Base-by-base conservation (phyloP, 1,140 invertebrate genomes). In the Dendroctonus ponderosae region DNA sequence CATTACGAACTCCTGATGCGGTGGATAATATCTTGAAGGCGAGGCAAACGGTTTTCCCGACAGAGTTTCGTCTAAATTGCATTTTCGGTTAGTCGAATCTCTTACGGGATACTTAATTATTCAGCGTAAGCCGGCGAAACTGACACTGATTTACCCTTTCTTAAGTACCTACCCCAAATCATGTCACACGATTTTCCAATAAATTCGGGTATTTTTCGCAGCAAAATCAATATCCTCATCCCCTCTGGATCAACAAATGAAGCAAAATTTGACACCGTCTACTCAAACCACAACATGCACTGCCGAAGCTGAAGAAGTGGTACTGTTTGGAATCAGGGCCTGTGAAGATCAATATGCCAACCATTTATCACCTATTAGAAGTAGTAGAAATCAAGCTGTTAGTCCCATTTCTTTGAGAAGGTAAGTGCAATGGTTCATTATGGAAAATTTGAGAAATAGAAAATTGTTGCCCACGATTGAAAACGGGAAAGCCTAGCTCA, bases 401-500 rank as follows among this genome's bases (percentile, higher is more conserved):
- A 71, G 70, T 58, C 70, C 70, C 39, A 78, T 0, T 76, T 79
- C 26, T 71, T 75, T 12, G 66, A 78, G 49, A 38, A 61, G 66
- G 63, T 66, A 56, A 43, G 42, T 5, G 26, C 26, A 26, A 26
- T 26, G 26, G 1, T 26, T 26, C 1, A 26, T 26, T 26, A 26
- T 26, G 26, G 1, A 26, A 26, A 26, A 26, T 26, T 26, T 26
- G 3, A 26, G 26, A 2, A 26, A 26, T 26, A 1, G 26, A 26
- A 26, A 26, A 26, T 26, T 2, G 26, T 26, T 3, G 26, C 1
- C 1, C 26, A 26, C 1, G 26, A 26, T 26, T 3, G 1, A 26
- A 26, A 26, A 26, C 1, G 26, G 26, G 1, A 26, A 2, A 2
- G 1, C 3, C 26, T 26, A 2, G 26, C 26, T 26, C 26, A 3